Conservation (phyloP, 1,140 invertebrate species). For the Listronotus bonariensis region DNA sequence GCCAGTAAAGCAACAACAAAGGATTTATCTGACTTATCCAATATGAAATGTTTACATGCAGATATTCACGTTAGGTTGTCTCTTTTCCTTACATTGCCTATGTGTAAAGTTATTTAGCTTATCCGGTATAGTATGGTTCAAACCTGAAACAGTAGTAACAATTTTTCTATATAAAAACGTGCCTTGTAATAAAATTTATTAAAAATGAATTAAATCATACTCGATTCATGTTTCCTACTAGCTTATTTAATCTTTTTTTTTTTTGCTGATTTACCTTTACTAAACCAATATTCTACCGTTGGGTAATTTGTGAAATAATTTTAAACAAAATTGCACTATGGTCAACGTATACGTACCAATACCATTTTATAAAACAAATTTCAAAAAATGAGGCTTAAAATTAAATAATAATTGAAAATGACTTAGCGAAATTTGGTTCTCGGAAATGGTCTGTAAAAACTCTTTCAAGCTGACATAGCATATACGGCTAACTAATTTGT, state of each 20-base stretch:
- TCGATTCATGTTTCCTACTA: neutral
- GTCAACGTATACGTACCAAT: constrained; percentile 6
- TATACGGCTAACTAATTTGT: constrained; percentile 35
- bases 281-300: constrained; percentile 19
- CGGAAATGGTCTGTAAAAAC: constrained; percentile 30
- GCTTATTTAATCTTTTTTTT: constrained; percentile 4
- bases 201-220: too few species aligned
- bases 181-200: too few species aligned
- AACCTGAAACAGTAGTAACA: too few species aligned
- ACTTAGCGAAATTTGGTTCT: constrained; percentile 37
- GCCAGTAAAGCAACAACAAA: too few species aligned
- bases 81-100: too few species aligned
- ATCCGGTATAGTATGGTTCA: too few species aligned
- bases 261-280: neutral
- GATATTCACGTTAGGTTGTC: too few species aligned
- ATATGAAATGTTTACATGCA: too few species aligned
- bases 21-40: too few species aligned
- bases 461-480: constrained; percentile 26
- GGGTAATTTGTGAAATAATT: constrained; percentile 4
- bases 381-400: constrained; percentile 35
- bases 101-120: too few species aligned
- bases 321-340: constrained; percentile 13
- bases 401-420: constrained; percentile 41
- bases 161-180: too few species aligned
- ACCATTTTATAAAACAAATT: constrained; percentile 18